Base-by-base conservation (phyloP, 2,797 vertebrate species). In the Discoglossus pictus region DNA sequence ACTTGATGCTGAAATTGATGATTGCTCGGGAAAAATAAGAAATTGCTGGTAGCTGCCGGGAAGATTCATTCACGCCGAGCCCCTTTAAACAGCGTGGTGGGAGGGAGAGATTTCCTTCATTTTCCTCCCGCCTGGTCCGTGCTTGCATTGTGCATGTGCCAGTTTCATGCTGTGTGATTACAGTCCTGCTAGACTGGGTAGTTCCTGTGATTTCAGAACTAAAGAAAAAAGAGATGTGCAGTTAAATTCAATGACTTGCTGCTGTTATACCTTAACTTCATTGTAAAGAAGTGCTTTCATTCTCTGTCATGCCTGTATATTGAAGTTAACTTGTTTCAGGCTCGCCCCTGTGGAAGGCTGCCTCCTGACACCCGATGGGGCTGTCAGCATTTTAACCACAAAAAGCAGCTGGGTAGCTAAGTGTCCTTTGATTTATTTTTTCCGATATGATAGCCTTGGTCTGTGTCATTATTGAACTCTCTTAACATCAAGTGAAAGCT, bases 1-100 rank as follows among this genome's bases (percentile, higher is more conserved):
- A 80, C 79, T 86, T 83, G 84, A 82, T 80, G 80, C 78, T 74
- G 76, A 84, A 86, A 79, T 70, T 83, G 82, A 84, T 83, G 84
- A 84, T 84, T 79, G 78, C 75, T 78, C 65, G 63, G 82, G 60
- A 40, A 85, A 77, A 82, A 80, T 70, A 80, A 82, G 78, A 79
- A 75, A 78, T 77, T 78, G 80, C 70, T 75, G 78, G 79, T 78
- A 76, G 80, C 76, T 69, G 74, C 74, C 43, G 63, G 74, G 80
- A 79, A 83, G 59, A 72, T 73, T 76, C 76, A 75, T 81, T 79
- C 74, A 67, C 1, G 15, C 80, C 67, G 61, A 69, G 78, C 43
- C 64, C 61, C 72, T 82, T 82, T 72, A 76, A 73, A 71, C 75
- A 76, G 73, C 61, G 44, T 71, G 53, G 52, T 60, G 50, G 74